These are phyloP conservation scores for Opisthograptis luteolata DNA, from an alignment of 2,888 invertebrate genomes.

Conservation along the genomic window DNA sequence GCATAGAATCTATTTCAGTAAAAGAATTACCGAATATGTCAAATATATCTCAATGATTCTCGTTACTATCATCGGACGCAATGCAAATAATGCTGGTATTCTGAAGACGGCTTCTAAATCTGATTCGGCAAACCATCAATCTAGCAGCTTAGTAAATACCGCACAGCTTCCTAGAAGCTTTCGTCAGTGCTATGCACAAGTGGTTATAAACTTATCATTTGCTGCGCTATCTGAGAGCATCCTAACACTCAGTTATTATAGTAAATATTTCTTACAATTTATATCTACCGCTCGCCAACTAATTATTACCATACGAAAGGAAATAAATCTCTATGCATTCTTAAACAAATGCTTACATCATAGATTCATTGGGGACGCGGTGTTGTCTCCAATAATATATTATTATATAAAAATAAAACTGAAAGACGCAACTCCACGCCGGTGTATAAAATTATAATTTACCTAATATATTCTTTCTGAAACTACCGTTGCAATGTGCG, in stretches of 20 bases:
- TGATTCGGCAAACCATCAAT: too few species aligned
- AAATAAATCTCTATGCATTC: conserved; percentile 67
- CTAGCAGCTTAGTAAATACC: too few species aligned
- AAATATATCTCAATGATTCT: too few species aligned
- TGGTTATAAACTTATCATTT: background rate
- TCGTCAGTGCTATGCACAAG: conserved; percentile 5
- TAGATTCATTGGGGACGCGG: conserved; percentile 54
- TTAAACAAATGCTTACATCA: conserved; percentile 77
- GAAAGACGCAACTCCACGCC: conserved; percentile 72
- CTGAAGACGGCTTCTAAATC: too few species aligned
- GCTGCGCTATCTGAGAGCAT: conserved; percentile 3
- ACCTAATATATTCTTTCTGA: conserved; percentile 9
- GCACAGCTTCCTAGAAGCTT: background rate
- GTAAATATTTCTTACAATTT: conserved; percentile 25
- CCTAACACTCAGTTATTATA: background rate
- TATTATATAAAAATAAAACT: conserved; percentile 67
- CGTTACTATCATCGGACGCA: too few species aligned
- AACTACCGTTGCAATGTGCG: background rate
- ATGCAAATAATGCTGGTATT: too few species aligned
- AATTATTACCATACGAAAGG: conserved; percentile 50
- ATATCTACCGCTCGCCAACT: conserved; percentile 51
- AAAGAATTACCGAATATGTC: too few species aligned
- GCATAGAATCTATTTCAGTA: too few species aligned
- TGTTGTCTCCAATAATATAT: conserved; percentile 60
- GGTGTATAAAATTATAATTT: conserved; percentile 20